Evolutionary conservation across 2,113 vertebrate species (phyloP), one percentile per base, ranked within the genome.

Genomic region (Pterocles orientalis): DNA sequence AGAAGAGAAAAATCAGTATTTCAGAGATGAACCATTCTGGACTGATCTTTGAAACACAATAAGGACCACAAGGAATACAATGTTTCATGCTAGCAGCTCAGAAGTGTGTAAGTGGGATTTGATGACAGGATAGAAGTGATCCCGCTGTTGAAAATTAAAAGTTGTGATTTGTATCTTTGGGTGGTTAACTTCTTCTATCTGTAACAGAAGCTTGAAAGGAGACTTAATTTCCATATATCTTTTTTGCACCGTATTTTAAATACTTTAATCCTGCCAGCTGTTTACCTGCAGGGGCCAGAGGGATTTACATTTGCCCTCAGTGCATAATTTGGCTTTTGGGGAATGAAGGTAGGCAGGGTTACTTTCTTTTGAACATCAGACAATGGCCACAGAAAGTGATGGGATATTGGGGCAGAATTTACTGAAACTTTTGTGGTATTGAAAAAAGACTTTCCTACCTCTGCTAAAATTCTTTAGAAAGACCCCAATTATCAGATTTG

Each of bases 261-360:
- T 95, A 86, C 76, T 90, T 94, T 69, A 96, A 93, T 96, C 54
- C 79, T 94, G 58, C 75, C 90, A 97, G 95, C 90, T 96, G 95
- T 93, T 95, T 90, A 86, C 88, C 96, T 95, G 50, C 90, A 90
- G 94, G 94, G 95, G 36, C 66, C 41, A 58, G 18, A 51, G 41
- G 53, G 48, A 94, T 96, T 96, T 97, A 88, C 94, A 95, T 96
- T 95, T 86, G 36, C 75, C 45, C 48, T 82, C 39, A 56, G 78
- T n/a, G 29, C 36, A 69, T 90, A 80, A 80, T 89, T 82, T 65
- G 50, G 85, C 62, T 93, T 92, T 77, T 65, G n/a, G 75, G 58
- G 54, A 95, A 90, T 68, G 41, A 90, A 48, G 7, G 58, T 54
- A 88, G 82, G 84, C 71, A 86, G 41, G 45, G 75, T 92, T 86